Evolutionary conservation across 1,140 invertebrate genomes (phyloP).

Genomic region (Caenorhabditis brenneri): DNA sequence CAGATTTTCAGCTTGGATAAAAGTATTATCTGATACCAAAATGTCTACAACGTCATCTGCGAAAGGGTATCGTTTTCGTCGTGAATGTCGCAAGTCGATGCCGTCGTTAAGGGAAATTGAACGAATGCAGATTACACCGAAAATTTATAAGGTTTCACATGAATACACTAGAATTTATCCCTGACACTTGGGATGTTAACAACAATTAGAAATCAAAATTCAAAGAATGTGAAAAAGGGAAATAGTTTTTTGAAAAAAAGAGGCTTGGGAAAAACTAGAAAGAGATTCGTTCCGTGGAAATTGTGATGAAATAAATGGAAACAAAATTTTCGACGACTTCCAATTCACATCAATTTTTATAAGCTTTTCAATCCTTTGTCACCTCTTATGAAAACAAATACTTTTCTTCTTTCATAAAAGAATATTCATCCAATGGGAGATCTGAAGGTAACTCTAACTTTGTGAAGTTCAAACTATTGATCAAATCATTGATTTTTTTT

Average conservation of each 20-base stretch:
- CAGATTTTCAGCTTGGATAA: neutral
- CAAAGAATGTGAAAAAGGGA: too few species aligned
- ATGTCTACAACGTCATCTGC: constrained; percentile 5
- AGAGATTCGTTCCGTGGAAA: too few species aligned
- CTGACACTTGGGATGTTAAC: too few species aligned
- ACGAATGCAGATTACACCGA: neutral
- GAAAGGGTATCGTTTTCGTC: neutral
- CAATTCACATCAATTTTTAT: neutral
- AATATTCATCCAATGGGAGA: neutral
- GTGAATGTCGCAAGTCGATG: constrained; percentile 24
- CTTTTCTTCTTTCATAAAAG: neutral
- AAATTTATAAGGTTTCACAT: constrained; percentile 20
- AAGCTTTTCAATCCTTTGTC: neutral
- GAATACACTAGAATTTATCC: too few species aligned
- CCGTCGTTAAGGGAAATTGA: constrained; percentile 16
- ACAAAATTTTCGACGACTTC: neutral
- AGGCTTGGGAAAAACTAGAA: too few species aligned
- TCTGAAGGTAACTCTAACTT: neutral
- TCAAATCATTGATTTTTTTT: too few species aligned
- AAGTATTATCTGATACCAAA: neutral
- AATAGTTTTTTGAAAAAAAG: too few species aligned
- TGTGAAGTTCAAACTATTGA: neutral
- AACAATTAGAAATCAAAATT: too few species aligned
- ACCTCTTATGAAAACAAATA: neutral
- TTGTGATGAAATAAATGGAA: neutral